phyloP scores from a whole-genome alignment of 92 coral and sea anemone species.

The Actinernus sp. region DNA sequence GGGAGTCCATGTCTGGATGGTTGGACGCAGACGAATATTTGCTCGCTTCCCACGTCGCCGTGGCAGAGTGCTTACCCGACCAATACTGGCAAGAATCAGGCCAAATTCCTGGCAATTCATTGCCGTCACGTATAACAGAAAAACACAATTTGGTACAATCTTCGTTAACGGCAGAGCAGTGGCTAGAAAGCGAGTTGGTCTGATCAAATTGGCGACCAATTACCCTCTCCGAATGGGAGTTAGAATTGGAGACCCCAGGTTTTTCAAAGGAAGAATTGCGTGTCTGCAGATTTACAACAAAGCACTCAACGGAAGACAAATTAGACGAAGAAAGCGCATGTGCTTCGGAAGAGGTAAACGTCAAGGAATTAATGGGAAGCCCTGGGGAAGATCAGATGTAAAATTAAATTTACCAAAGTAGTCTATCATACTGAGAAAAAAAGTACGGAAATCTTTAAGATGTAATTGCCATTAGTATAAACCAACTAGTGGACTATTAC shows the following conservation, averaged over 20 bases:
- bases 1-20: constrained; percentile 83
- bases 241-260: constrained; percentile 38
- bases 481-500: no score
- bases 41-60: constrained; percentile 68
- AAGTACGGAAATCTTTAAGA: no score
- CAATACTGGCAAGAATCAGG: constrained; percentile 42
- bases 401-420: no score
- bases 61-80: constrained; percentile 38
- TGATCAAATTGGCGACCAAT: constrained; percentile 66
- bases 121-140: constrained; percentile 61
- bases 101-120: constrained; percentile 66
- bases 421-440: no score
- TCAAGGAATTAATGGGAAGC: no score
- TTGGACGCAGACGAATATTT: constrained; percentile 35
- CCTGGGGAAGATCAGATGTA: no score
- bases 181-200: constrained; percentile 42
- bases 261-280: constrained; percentile 75
- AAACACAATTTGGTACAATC: constrained; percentile 55
- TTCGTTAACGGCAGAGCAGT: constrained; percentile 65
- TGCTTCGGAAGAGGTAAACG: constrained; percentile 78
- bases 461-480: no score
- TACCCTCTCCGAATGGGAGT: constrained; percentile 73
- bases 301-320: constrained; percentile 60
- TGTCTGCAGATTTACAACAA: constrained; percentile 77
- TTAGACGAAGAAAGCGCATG: constrained; percentile 42